Conservation (phyloP, 1,140 invertebrate species). For the Bombyx mandarina region DNA sequence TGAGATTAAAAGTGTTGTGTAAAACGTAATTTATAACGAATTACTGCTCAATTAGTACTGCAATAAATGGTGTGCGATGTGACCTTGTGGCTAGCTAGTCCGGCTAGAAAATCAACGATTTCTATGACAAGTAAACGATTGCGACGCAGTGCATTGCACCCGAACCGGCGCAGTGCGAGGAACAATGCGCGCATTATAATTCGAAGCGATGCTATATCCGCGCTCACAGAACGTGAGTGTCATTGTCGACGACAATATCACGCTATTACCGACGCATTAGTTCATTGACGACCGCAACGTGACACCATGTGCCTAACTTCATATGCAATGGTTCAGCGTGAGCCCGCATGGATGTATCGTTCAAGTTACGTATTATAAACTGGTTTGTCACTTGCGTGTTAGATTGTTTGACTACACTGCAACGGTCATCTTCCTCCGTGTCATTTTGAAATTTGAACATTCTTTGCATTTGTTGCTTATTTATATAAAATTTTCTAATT, state of each 20-base stretch:
- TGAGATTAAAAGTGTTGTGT: too few relatives aligned
- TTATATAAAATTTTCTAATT: not conserved
- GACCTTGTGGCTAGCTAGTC: constrained; percentile 39
- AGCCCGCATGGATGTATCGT: too few relatives aligned
- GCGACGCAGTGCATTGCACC: constrained; percentile 63
- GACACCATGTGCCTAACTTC: constrained; percentile 6
- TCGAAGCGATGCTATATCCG: constrained; percentile 64
- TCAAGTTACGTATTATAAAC: too few relatives aligned
- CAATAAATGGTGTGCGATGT: constrained; percentile 12
- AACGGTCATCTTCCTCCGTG: too few relatives aligned
- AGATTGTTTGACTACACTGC: too few relatives aligned
- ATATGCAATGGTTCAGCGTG: not conserved
- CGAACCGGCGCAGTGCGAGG: constrained; percentile 35
- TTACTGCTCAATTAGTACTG: constrained; percentile 4
- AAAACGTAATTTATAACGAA: too few relatives aligned
- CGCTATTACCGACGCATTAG: constrained; percentile 27
- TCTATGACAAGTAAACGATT: constrained; percentile 61
- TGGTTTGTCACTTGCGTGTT: too few relatives aligned
- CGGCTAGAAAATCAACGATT: constrained; percentile 47
- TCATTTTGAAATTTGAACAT: not conserved
- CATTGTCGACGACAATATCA: constrained; percentile 29
- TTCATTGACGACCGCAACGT: constrained; percentile 34
- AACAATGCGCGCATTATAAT: constrained; percentile 68
- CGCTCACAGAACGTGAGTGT: constrained; percentile 49
- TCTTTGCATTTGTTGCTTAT: not conserved